Conservation (phyloP, 2,888 invertebrate genomes). For the Clepsis dumicolana region DNA sequence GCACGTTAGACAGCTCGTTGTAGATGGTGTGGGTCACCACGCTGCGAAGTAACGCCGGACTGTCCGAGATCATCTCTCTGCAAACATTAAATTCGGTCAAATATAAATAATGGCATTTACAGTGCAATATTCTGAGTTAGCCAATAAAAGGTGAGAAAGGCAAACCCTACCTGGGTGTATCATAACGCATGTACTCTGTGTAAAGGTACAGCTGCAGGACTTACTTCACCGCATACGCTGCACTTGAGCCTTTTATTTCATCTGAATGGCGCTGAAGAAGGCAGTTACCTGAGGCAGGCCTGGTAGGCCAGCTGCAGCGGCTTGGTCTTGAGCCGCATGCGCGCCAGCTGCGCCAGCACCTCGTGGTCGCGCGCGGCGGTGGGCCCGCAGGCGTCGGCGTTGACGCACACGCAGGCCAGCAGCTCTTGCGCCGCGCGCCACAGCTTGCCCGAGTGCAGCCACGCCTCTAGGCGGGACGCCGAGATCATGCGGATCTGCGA, state of each 20-base stretch:
- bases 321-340: slow-evolving; percentile 97
- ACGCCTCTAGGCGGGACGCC: slow-evolving; percentile 94
- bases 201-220: no score
- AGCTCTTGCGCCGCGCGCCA: slow-evolving; percentile 97
- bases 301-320: slow-evolving; percentile 96
- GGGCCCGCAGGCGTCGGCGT: slow-evolving; percentile 89
- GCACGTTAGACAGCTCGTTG: slow-evolving; percentile 96
- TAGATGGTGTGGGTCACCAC: slow-evolving; percentile 96
- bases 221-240: not conserved
- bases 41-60: slow-evolving; percentile 93
- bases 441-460: slow-evolving; percentile 98
- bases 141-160: no score
- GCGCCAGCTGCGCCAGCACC: slow-evolving; percentile 94
- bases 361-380: slow-evolving; percentile 89
- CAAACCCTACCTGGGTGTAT: no score
- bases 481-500: slow-evolving; percentile 90
- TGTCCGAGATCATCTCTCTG: slow-evolving; percentile 95
- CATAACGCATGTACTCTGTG: no score
- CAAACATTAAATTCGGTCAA: no score
- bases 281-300: slow-evolving; percentile 89
- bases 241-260: no score
- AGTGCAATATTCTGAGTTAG: no score
- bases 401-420: slow-evolving; percentile 95
- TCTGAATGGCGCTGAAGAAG: no score
- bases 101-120: no score